A percentile compares a stretch with the other conserved stretches of the same genome.
Evolutionary conservation across 2,113 vertebrate genomes (phyloP).

Genomic region (Stictonetta naevosa): DNA sequence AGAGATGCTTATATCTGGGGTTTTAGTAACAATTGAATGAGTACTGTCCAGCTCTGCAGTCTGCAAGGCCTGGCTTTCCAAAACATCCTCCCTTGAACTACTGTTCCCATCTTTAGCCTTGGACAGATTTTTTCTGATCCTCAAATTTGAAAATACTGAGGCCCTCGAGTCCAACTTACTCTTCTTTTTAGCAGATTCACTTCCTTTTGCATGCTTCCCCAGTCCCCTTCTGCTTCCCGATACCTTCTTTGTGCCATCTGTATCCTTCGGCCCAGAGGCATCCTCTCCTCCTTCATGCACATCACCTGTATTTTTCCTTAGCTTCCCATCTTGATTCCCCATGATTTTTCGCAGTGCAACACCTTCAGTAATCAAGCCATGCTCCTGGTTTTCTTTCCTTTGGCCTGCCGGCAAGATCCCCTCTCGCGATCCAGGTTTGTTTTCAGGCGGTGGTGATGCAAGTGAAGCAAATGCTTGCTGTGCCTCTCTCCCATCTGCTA

Average conservation of each 20-base stretch:
- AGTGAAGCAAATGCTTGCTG: constrained; percentile 72
- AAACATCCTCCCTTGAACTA: constrained; percentile 89
- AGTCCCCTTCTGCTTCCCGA: constrained; percentile 84
- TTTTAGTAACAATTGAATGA: constrained; percentile 83
- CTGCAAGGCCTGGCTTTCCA: constrained; percentile 80
- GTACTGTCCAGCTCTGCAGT: constrained; percentile 86
- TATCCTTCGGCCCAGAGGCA: constrained; percentile 82
- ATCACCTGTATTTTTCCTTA: constrained; percentile 83
- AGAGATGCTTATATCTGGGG: constrained; percentile 88
- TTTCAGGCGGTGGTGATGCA: constrained; percentile 77
- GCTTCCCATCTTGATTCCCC: constrained; percentile 98
- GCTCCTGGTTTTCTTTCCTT: constrained; percentile 19
- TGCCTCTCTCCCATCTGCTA: constrained; percentile 79
- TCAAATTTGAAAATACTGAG: constrained; percentile 93
- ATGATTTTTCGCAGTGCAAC: constrained; percentile 79
- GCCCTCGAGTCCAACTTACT: constrained; percentile 88
- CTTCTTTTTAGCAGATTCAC: constrained; percentile 85
- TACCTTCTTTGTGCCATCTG: constrained; percentile 87
- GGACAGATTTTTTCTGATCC: constrained; percentile 89
- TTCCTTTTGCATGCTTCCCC: constrained; percentile 83
- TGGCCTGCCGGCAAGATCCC: constrained; percentile 47
- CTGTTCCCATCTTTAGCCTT: constrained; percentile 84
- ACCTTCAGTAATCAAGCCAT: constrained; percentile 84
- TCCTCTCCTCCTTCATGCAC: constrained; percentile 83
- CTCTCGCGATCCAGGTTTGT: constrained; percentile 68